A percentile compares a stretch with the other conserved stretches of the same genome.
Conservation (phyloP, 2,797 vertebrate genomes). For the Anguilla marmorata region DNA sequence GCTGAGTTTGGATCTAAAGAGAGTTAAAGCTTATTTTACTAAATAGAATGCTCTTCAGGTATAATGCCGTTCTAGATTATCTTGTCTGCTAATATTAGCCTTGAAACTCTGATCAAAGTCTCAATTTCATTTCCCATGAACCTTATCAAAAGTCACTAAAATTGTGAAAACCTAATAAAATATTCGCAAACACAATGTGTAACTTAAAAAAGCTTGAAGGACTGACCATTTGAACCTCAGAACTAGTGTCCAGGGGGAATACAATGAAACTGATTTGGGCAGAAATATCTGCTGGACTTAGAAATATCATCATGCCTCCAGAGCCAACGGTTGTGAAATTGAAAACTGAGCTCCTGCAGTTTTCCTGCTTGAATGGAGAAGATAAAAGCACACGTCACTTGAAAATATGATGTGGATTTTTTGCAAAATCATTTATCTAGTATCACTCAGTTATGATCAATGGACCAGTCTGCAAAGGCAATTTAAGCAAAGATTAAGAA, state of each 20-base stretch:
- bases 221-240: neutral
- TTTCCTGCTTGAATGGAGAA: constrained; percentile 19
- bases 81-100: too few relatives aligned
- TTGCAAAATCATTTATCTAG: neutral
- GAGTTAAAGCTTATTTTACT: neutral
- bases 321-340: neutral
- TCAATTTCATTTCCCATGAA: too few relatives aligned
- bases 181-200: neutral
- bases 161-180: neutral
- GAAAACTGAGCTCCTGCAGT: neutral
- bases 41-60: neutral
- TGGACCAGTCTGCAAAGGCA: neutral
- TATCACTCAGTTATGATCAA: neutral
- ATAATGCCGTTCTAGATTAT: too few relatives aligned
- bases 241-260: neutral
- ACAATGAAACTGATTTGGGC: neutral
- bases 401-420: neutral
- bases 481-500: neutral
- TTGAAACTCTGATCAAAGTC: too few relatives aligned
- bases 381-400: neutral
- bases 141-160: neutral
- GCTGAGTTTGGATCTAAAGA: neutral
- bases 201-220: neutral
- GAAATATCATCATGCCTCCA: neutral
- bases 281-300: neutral